A percentile compares a stretch with the other conserved stretches of the same genome.
Conservation (phyloP, 1,140 invertebrate genomes). For the Daktulosphaira vitifoliae region DNA sequence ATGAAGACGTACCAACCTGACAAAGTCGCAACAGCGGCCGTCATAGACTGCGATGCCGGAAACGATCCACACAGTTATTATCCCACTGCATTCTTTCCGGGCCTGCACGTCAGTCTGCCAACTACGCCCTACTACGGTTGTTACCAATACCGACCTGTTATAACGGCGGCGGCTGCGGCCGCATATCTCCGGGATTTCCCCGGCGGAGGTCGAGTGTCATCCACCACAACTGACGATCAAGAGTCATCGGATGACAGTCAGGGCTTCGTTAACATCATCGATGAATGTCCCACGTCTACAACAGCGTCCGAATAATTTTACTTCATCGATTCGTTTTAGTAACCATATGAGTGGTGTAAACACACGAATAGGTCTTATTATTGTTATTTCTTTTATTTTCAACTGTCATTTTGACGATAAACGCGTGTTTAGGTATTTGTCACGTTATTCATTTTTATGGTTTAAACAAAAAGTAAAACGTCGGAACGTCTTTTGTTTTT, state of each 20-base stretch:
- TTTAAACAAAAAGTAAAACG: too few species aligned
- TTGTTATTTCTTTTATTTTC: too few species aligned
- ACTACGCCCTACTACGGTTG: not conserved
- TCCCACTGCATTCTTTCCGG: not conserved
- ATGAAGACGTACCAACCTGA: too few species aligned
- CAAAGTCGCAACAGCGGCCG: not conserved
- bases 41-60: not conserved
- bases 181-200: not conserved
- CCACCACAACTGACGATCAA: not conserved
- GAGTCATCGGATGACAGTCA: slow-evolving; percentile 9
- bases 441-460: too few species aligned
- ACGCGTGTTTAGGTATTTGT: too few species aligned
- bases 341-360: too few species aligned
- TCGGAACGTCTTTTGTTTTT: too few species aligned
- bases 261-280: slow-evolving; percentile 10
- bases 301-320: slow-evolving; percentile 11
- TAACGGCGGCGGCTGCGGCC: not conserved
- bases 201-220: slow-evolving; percentile 5
- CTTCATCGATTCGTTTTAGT: too few species aligned
- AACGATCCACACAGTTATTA: not conserved
- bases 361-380: too few species aligned
- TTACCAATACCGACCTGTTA: slow-evolving; percentile 1
- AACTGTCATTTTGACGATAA: too few species aligned
- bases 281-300: slow-evolving; percentile 23
- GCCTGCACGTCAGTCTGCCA: not conserved